A percentile compares a stretch with the other conserved stretches of the same genome.
phyloP scores from a whole-genome alignment of 1,140 invertebrate genomes.

The Propsilocerus akamusi region DNA sequence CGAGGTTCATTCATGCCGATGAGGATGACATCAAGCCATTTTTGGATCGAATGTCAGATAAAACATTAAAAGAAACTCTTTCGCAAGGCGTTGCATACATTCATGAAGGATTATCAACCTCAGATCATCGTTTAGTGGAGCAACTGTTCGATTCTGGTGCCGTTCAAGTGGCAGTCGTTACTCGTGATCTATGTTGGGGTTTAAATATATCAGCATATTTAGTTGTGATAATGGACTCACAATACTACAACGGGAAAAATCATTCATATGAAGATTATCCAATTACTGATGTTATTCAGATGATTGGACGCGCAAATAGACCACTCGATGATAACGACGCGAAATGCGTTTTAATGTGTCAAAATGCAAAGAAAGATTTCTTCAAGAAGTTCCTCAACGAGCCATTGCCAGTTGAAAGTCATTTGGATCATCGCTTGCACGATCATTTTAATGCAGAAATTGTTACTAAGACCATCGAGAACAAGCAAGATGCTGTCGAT shows the following conservation, averaged over 20 bases:
- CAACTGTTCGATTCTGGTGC: conserved; percentile 85
- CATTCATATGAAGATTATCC: conserved; percentile 95
- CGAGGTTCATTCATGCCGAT: conserved; percentile 75
- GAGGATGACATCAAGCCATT: conserved; percentile 66
- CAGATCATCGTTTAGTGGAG: conserved; percentile 78
- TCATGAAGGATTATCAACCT: conserved; percentile 76
- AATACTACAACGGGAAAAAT: conserved; percentile 90
- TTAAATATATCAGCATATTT: conserved; percentile 77
- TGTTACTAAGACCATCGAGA: conserved; percentile 98
- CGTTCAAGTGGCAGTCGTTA: conserved; percentile 83
- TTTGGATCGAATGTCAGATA: conserved; percentile 70
- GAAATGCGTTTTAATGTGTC: conserved; percentile 93
- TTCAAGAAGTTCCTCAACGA: conserved; percentile 98
- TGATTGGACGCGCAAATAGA: conserved; percentile 84
- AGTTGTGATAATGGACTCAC: conserved; percentile 95
- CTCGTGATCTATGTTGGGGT: conserved; percentile 81
- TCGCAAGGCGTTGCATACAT: conserved; percentile 91
- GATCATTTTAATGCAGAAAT: conserved; percentile 99
- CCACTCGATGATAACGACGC: conserved; percentile 84
- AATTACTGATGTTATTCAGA: conserved; percentile 92
- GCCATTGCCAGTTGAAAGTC: conserved; percentile 92
- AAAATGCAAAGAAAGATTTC: conserved; percentile 95
- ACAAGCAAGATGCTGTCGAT: conserved; percentile 99
- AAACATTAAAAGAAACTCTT: conserved; percentile 71
- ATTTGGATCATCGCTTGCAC: conserved; percentile 90